Conservation (phyloP, 2,113 vertebrate species). For the Leucoraja erinaceus region DNA sequence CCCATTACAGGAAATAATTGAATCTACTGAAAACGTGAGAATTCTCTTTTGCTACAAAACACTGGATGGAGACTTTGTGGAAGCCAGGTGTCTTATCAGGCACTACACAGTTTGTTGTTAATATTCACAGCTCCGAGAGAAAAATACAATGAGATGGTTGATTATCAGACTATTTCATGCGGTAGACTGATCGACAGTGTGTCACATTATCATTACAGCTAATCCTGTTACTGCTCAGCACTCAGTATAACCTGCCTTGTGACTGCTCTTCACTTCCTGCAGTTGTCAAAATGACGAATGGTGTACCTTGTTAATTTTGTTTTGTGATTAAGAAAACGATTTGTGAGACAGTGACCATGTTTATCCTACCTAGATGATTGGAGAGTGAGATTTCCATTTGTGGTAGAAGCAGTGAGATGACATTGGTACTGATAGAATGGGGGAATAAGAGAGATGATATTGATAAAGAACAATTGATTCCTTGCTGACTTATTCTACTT, state of each 20-base stretch:
- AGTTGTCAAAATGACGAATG: not conserved
- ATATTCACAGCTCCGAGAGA: not conserved
- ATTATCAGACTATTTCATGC: not conserved
- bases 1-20: constrained; percentile 7
- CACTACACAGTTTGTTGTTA: not conserved
- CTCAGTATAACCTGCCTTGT: not conserved
- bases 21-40: not conserved
- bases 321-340: no score
- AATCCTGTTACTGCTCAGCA: not conserved
- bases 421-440: not conserved
- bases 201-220: not conserved
- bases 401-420: no score
- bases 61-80: not conserved
- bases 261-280: not conserved
- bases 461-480: not conserved
- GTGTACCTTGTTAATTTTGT: not conserved
- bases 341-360: not conserved
- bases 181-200: not conserved
- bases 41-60: not conserved
- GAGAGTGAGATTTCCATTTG: not conserved
- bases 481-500: no score
- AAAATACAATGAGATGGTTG: not conserved
- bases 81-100: not conserved
- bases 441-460: not conserved
- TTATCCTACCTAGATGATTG: not conserved